Evolutionary conservation across 2,113 vertebrate species (phyloP).

Genomic region (Varanus komodoensis): DNA sequence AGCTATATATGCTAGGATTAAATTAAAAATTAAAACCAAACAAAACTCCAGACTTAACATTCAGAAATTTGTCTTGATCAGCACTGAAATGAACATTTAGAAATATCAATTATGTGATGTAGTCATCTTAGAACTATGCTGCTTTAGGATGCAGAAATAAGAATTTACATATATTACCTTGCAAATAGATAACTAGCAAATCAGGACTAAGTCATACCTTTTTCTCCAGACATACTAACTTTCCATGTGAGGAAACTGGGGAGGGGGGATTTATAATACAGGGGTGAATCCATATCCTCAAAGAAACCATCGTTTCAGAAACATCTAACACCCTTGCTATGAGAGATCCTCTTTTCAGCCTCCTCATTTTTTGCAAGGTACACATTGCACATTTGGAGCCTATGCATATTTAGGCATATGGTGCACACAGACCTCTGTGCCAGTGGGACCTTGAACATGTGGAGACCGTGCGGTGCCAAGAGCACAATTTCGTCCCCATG

Average conservation of each 20-base stretch:
- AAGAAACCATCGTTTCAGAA: background rate
- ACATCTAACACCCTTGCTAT: background rate
- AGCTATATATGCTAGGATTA: background rate
- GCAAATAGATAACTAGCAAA: background rate
- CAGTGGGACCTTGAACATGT: background rate
- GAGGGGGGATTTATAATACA: background rate
- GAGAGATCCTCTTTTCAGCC: background rate
- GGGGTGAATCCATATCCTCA: background rate
- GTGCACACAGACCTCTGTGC: background rate
- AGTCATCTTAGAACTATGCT: background rate
- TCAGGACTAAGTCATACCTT: background rate
- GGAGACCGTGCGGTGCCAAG: background rate
- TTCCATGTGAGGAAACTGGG: background rate
- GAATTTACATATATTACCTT: background rate
- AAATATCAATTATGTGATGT: background rate
- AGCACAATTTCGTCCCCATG: background rate
- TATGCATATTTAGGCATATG: background rate
- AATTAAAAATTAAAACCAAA: background rate
- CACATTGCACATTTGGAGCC: background rate
- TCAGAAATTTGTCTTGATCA: background rate
- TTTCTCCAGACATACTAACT: background rate
- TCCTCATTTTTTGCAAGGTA: background rate
- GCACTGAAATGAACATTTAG: background rate
- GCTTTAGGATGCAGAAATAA: background rate
- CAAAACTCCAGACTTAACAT: background rate